Evolutionary conservation across 2,113 vertebrate genomes (phyloP).

Genomic region (Pterocles gutturalis): DNA sequence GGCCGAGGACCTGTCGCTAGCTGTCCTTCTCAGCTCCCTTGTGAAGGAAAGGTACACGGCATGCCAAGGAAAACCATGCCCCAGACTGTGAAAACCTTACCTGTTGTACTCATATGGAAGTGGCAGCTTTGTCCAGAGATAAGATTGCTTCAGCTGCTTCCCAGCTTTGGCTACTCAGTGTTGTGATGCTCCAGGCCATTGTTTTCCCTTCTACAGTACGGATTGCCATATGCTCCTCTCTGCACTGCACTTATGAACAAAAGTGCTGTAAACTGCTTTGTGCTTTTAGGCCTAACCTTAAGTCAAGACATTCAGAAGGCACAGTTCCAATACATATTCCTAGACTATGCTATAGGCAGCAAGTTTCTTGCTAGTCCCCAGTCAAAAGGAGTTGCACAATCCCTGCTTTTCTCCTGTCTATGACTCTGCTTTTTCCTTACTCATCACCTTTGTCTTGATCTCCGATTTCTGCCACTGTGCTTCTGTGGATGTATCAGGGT

Average conservation of each 20-base stretch:
- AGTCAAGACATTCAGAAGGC: background rate
- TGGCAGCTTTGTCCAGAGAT: background rate
- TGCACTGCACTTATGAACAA: background rate
- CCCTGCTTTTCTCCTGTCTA: background rate
- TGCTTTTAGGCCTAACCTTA: background rate
- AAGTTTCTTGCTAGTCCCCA: background rate
- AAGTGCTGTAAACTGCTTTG: background rate
- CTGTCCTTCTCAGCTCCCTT: background rate
- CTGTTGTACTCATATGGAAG: background rate
- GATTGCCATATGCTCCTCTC: background rate
- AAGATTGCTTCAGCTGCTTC: background rate
- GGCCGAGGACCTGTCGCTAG: background rate
- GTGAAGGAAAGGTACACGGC: background rate
- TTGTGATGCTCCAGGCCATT: background rate
- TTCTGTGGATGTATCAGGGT: background rate
- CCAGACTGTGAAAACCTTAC: background rate
- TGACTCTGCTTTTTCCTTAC: background rate
- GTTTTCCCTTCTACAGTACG: background rate
- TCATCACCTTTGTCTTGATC: background rate
- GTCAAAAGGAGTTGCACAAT: background rate
- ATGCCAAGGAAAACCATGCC: background rate
- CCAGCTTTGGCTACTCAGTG: background rate
- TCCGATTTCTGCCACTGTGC: background rate
- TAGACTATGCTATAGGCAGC: background rate
- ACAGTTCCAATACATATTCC: background rate